These are phyloP conservation scores for Trachelus troglodyta DNA, from an alignment of 2,888 invertebrate species.

Conservation along the genomic window DNA sequence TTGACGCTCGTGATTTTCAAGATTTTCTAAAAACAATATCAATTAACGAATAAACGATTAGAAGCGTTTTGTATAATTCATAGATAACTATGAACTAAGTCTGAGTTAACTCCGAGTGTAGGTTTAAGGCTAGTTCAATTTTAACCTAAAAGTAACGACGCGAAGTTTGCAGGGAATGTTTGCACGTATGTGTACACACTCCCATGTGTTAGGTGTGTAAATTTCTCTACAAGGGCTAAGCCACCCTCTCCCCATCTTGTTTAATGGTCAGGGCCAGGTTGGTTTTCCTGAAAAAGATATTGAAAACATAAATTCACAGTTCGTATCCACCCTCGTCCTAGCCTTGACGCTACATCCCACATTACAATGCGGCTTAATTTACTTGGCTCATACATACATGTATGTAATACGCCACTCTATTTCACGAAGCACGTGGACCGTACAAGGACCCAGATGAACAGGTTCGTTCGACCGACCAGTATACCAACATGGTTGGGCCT, in stretches of 20 bases:
- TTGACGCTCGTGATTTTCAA: neutral
- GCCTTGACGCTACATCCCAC: constrained; percentile 17
- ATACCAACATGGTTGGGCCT: constrained; percentile 3
- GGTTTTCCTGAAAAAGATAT: constrained; percentile 28
- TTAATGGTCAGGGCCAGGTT: constrained; percentile 13
- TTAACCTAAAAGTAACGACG: too few relatives aligned
- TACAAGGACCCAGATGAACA: neutral
- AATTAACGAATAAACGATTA: too few relatives aligned
- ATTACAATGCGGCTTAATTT: constrained; percentile 40
- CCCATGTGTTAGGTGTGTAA: neutral
- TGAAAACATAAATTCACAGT: constrained; percentile 45
- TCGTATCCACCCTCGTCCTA: constrained; percentile 22
- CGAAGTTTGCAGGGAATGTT: neutral
- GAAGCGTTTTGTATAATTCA: too few relatives aligned
- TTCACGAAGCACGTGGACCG: constrained; percentile 13
- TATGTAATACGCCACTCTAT: constrained; percentile 38
- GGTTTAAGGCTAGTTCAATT: neutral
- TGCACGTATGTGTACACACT: neutral
- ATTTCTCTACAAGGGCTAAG: neutral
- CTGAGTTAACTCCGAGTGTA: neutral
- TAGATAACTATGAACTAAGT: too few relatives aligned
- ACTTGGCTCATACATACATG: constrained; percentile 45
- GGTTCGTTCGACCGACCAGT: neutral
- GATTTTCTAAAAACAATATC: neutral
- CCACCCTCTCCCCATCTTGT: neutral